phyloP scores from a whole-genome alignment of 2,888 invertebrate genomes.

The Aphidius colemani region DNA sequence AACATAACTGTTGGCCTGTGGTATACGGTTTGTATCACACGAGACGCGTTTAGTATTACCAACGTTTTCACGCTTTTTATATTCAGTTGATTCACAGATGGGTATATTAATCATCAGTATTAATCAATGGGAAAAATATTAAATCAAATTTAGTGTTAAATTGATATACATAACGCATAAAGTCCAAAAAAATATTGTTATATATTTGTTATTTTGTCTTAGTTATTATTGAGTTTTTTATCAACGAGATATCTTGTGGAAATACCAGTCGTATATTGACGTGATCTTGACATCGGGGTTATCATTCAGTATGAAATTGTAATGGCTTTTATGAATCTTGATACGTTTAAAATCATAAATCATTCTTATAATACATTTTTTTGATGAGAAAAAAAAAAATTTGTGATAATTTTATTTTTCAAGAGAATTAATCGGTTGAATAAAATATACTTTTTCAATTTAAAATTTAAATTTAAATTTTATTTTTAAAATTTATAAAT shows the following conservation, averaged over 20 bases:
- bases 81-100: neutral
- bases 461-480: no score
- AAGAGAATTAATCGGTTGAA: no score
- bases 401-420: no score
- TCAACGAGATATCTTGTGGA: constrained; percentile 1
- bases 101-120: neutral
- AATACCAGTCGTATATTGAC: constrained; percentile 31
- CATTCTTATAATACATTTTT: constrained; percentile 24
- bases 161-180: no score
- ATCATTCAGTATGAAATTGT: constrained; percentile 39
- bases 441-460: no score
- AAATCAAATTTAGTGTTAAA: neutral
- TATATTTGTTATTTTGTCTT: no score
- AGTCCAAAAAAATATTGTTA: no score
- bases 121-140: neutral
- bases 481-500: no score
- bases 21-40: neutral
- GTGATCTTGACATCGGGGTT: constrained; percentile 56
- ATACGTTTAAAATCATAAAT: constrained; percentile 45
- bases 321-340: constrained; percentile 41
- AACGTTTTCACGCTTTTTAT: neutral
- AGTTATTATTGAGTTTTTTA: no score
- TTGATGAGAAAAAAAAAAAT: no score
- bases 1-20: constrained; percentile 8
- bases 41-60: neutral